These are phyloP conservation scores for Acyrthosiphon pisum DNA, from an alignment of 1,140 invertebrate genomes.

Conservation along the genomic window DNA sequence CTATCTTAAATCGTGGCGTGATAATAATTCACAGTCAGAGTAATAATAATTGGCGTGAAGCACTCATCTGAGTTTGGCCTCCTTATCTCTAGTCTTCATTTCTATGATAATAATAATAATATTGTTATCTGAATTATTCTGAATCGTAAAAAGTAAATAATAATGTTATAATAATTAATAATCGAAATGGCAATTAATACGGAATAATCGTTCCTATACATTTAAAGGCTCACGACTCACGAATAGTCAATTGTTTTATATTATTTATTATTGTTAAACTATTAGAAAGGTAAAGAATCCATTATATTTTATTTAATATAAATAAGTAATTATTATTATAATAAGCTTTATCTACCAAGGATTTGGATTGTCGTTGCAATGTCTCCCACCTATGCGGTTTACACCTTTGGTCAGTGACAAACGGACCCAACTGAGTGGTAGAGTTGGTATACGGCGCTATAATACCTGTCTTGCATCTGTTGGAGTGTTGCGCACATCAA, in stretches of 20 bases:
- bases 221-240: too few species aligned
- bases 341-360: neutral
- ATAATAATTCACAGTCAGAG: too few species aligned
- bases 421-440: neutral
- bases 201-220: neutral
- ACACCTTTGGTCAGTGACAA: neutral
- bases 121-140: neutral
- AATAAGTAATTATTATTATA: neutral
- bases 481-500: neutral
- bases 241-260: neutral
- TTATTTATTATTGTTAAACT: neutral
- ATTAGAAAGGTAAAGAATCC: neutral
- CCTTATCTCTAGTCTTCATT: too few species aligned
- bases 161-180: neutral
- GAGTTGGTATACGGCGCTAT: neutral
- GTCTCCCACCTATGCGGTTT: neutral
- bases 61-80: too few species aligned
- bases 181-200: too few species aligned
- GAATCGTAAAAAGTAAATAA: conserved; percentile 18
- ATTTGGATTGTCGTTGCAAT: neutral
- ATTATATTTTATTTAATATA: neutral
- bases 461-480: neutral
- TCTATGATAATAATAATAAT: neutral
- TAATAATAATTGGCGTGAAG: too few species aligned
- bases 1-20: too few species aligned